Base-by-base conservation (phyloP, 1,140 invertebrate genomes). In the Linepithema humile region DNA sequence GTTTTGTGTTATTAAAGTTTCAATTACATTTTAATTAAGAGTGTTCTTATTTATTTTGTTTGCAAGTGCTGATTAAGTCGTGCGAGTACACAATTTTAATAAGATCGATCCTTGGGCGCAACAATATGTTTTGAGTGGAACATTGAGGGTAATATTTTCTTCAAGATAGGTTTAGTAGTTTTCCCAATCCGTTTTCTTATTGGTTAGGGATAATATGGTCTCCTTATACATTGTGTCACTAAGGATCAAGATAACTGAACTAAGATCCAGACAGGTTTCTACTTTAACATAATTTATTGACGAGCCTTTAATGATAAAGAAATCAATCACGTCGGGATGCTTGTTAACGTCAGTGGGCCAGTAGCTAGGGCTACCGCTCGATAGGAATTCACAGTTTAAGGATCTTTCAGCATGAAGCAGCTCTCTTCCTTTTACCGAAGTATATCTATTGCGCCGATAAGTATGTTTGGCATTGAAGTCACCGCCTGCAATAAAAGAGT, bases 391-490 rank as follows among this genome's bases (percentile, higher is more conserved):
- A 6, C 67, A 67, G 1, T 59, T 43, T 48, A 83, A 55, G 1
- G 26, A 10, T 35, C 73, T 55, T 1, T 88, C 80, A 2, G 87
- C 64, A 69, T 55, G 82, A 3, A 85, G 55, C 4, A 91, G 88
- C 70, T 87, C 75, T 65, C 84, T 75, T 5, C 85, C 89, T 78
- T 83, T 85, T 2, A 53, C 7, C 4, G n/a, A 83, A 0, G n/a
- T 74, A 9, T 86, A 55, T 35, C 88, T 86, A 38, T 86, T 92
- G 5, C 90, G 89, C 90, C 90, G 93, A 17, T 74, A 40, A 2
- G 53, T 77, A 23, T 92, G 89, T 82, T 93, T 93, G 3, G 90
- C 90, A 60, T 93, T 94, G 23, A 87, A 93, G 57, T 94, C 90
- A 2, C 91, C 91, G 0, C 89, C 92, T 3, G 86, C 89, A 32